These are phyloP conservation scores for Plumapathes pennacea DNA, from an alignment of 92 coral and sea anemone genomes.

Conservation along the genomic window DNA sequence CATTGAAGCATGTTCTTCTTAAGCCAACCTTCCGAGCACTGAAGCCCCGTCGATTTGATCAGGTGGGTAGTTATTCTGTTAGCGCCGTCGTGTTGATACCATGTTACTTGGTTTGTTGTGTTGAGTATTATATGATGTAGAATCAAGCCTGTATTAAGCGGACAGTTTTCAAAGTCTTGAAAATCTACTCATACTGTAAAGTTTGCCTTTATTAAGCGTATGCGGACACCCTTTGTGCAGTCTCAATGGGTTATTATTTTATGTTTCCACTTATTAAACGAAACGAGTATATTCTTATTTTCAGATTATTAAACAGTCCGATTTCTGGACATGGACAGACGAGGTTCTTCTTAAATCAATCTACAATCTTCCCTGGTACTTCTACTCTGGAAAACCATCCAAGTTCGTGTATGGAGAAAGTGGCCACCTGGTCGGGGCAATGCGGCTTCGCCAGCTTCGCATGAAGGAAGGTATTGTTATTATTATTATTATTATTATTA, in stretches of 20 bases:
- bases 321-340: slow-evolving; percentile 87
- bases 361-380: slow-evolving; percentile 75
- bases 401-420: slow-evolving; percentile 69
- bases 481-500: not conserved
- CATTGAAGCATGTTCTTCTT: slow-evolving; percentile 48
- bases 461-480: slow-evolving; percentile 45
- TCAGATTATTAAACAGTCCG: slow-evolving; percentile 52
- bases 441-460: slow-evolving; percentile 77
- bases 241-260: no score
- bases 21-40: slow-evolving; percentile 17
- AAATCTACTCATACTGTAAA: no score
- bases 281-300: no score
- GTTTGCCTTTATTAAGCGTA: no score
- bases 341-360: slow-evolving; percentile 60
- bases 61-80: no score
- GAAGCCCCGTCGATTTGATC: slow-evolving; percentile 30
- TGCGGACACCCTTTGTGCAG: no score
- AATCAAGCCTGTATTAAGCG: no score
- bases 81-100: no score
- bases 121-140: no score
- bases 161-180: no score
- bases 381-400: slow-evolving; percentile 68
- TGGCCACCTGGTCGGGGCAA: slow-evolving; percentile 81
- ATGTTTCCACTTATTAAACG: no score
- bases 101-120: no score